Evolutionary conservation across 2,113 vertebrate species (phyloP).

Genomic region (Syrmaticus mikado): DNA sequence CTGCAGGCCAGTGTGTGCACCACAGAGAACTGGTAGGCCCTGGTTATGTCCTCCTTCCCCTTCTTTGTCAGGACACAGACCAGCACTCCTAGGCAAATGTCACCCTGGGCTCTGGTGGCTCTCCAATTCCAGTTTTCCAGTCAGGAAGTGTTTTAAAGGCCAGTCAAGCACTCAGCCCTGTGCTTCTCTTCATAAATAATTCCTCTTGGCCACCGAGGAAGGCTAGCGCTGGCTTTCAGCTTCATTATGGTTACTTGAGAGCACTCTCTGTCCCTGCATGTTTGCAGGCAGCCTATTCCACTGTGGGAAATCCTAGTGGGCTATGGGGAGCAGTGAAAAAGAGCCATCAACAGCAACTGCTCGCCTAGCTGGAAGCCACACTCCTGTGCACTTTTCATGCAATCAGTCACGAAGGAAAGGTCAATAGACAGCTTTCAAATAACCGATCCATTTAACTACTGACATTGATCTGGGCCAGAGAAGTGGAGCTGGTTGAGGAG

Average conservation of each 20-base stretch:
- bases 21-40: not conserved
- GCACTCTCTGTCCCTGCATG: constrained; percentile 42
- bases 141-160: constrained; percentile 65
- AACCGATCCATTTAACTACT: constrained; percentile 78
- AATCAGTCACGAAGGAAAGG: constrained; percentile 76
- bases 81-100: not conserved
- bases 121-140: constrained; percentile 47
- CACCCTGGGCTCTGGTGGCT: constrained; percentile 29
- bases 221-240: constrained; percentile 54
- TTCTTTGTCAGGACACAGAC: not conserved
- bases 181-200: constrained; percentile 78
- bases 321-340: constrained; percentile 50
- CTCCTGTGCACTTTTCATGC: constrained; percentile 56
- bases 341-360: constrained; percentile 53
- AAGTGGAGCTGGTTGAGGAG: constrained; percentile 19
- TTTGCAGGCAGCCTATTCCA: constrained; percentile 56
- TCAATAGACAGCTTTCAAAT: constrained; percentile 79
- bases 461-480: constrained; percentile 73
- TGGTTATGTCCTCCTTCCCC: not conserved
- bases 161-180: constrained; percentile 58
- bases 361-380: constrained; percentile 72
- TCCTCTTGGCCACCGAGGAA: constrained; percentile 55
- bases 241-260: constrained; percentile 72
- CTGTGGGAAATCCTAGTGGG: constrained; percentile 70
- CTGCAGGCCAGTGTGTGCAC: not conserved